Evolutionary conservation across 2,113 vertebrate species (phyloP).

Genomic region (Actenoides hombroni): DNA sequence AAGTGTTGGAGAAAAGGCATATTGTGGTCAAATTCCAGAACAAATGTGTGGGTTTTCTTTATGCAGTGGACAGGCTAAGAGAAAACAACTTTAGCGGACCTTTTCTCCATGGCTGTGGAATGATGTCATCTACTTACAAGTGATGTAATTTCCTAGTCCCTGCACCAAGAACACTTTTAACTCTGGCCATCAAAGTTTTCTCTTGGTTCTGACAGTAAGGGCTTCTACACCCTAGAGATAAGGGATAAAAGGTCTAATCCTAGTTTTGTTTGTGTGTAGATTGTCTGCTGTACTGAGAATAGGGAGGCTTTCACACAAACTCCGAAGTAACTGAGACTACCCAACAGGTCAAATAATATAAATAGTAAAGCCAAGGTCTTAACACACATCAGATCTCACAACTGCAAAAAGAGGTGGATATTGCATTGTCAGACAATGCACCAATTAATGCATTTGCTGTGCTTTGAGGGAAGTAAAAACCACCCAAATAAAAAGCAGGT

Average conservation of each 20-base stretch:
- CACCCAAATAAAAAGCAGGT: background rate
- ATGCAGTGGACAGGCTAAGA: background rate
- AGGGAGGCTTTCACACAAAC: background rate
- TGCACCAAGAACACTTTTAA: background rate
- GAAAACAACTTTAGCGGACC: background rate
- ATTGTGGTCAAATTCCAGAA: background rate
- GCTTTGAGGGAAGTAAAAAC: background rate
- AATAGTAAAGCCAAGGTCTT: background rate
- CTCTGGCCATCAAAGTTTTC: background rate
- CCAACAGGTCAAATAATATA: background rate
- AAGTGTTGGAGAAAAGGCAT: background rate
- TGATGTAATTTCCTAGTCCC: accelerated
- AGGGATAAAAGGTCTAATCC: background rate
- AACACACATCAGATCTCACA: background rate
- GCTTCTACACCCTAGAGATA: background rate
- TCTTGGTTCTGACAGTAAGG: background rate
- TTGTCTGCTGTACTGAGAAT: background rate
- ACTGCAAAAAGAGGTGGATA: background rate
- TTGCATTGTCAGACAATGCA: background rate
- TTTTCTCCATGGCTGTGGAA: background rate
- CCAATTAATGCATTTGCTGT: background rate
- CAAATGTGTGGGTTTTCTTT: background rate
- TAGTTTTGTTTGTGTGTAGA: background rate
- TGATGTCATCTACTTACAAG: background rate
- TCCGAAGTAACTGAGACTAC: background rate